Base-by-base conservation (phyloP, 2,888 invertebrate genomes). In the Malthinus flaveolus region DNA sequence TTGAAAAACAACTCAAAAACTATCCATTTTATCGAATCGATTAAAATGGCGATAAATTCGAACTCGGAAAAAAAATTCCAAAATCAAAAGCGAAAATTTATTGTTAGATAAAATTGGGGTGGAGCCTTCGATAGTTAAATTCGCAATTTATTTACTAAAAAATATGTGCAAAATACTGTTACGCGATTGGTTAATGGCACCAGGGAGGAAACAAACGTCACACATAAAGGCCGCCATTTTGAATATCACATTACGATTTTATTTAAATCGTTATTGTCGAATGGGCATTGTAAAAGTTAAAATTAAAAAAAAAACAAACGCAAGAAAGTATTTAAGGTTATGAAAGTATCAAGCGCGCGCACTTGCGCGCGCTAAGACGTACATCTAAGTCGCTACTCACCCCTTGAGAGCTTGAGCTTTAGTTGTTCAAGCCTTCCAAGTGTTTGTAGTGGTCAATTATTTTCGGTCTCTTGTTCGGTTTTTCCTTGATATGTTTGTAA, bases 201-300 rank as follows among this genome's bases (percentile, higher is more conserved):
- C 45, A 10, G 55, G 52, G 60, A 48, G 50, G 52, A 32, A 34
- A 58, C 55, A 45, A 42, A 66, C 65, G 63, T 66, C 66, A 67
- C 56, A 58, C 65, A 63, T 59, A 67, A 63, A 65, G 57, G 65
- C 67, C 62, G 68, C 68, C 68, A 68, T 68, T 61, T 67, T 68
- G 65, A 57, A 10, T 44, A 7, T 9, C 5, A 12, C n/a, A 42
- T 42, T n/a, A 42, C 13, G 15, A 42, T 32, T 15, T 32, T 23
- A 15, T 23, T n/a, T 48, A 32, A 9, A 44, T 23, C 23, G 23
- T 23, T 23, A 23, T 5, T 5, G 3, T 23, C 23, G 2, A 23
- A 23, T 23, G 5, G 23, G 2, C 5, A 5, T 23, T 23, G 23
- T 3, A 23, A 23, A 23, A 3, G 5, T 3, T 23, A 23, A 23